Base-by-base conservation (phyloP, 2,797 vertebrate genomes). In the Lagocephalus sceleratus region DNA sequence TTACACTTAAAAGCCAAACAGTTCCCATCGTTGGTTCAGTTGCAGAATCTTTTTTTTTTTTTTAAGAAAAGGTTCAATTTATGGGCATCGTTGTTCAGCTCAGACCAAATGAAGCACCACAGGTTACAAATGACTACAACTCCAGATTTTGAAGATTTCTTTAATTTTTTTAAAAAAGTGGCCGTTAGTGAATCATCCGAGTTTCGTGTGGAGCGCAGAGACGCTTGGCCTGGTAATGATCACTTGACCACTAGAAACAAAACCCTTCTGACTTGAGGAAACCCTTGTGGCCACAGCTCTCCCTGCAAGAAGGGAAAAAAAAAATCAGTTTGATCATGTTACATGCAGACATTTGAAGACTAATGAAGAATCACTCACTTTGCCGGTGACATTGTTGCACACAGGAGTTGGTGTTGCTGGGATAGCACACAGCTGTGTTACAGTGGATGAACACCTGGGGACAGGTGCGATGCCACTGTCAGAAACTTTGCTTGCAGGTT, bases 391-490 rank as follows among this genome's bases (percentile, higher is more conserved):
- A 91, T 21, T 40, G 49, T 46, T 79, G 77, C 35, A 77, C 61
- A 75, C 91, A 92, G 2, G 81, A 72, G 52, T 76, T 42, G 0
- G 42, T 56, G 47, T 59, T 76, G 59, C 78, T 81, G 20, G 72
- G 72, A 45, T 81, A 56, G 26, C 90, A 92, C 12, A 89, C 83
- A 0, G 60, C 56, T 0, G 86, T 80, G 3, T 71, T 25, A 58
- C 90, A 91, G 60, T 92, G 90, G 58, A 92, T 64, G 47, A 79
- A 90, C 7, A 91, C 60, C 91, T 92, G 57, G 14, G 43, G 8
- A 1, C 12, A 0, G 2, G 15, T 0, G 1, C 0, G 6, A 7
- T 26, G 5, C 29, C 22, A 40, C 0, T 14, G 3, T 35, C 32
- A 14, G 3, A 14, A 12, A 2, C 32, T 5, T 35, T 12, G 1